A percentile compares a stretch with the other conserved stretches of the same genome.
Evolutionary conservation across 1,140 invertebrate species (phyloP).

Genomic region (Heliconius hewitsoni): DNA sequence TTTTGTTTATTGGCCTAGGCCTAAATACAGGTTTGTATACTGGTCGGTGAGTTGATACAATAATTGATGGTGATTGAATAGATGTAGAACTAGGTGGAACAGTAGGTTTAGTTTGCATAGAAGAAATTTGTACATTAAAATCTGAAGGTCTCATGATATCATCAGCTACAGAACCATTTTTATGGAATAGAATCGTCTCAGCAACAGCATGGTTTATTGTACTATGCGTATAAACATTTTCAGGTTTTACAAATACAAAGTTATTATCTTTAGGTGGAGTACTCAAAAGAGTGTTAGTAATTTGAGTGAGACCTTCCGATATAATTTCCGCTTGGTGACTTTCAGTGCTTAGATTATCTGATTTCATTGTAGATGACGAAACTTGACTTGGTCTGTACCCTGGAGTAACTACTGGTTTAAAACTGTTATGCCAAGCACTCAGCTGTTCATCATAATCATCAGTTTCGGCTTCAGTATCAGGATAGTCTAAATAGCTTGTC

Average conservation of each 20-base stretch:
- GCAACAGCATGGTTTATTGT: slow-evolving; percentile 83
- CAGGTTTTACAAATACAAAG: slow-evolving; percentile 70
- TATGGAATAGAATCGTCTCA: slow-evolving; percentile 85
- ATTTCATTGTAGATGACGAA: slow-evolving; percentile 60
- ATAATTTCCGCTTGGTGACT: slow-evolving; percentile 62
- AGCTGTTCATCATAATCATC: slow-evolving; percentile 72
- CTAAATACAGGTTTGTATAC: slow-evolving; percentile 73
- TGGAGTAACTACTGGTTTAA: slow-evolving; percentile 73
- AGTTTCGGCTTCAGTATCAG: slow-evolving; percentile 61
- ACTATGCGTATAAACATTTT: slow-evolving; percentile 69
- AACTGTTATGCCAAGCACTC: slow-evolving; percentile 72
- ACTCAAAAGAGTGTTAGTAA: slow-evolving; percentile 78
- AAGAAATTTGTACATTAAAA: slow-evolving; percentile 78
- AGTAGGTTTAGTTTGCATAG: slow-evolving; percentile 78
- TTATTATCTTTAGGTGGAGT: slow-evolving; percentile 67
- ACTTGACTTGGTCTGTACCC: slow-evolving; percentile 62
- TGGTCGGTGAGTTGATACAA: slow-evolving; percentile 67
- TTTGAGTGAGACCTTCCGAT: slow-evolving; percentile 78
- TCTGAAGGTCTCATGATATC: slow-evolving; percentile 85
- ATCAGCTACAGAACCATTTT: slow-evolving; percentile 82
- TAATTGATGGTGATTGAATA: slow-evolving; percentile 58
- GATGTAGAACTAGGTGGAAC: slow-evolving; percentile 56
- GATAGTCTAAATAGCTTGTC: slow-evolving; percentile 74
- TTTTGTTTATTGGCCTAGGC: slow-evolving; percentile 69
- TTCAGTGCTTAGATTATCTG: slow-evolving; percentile 64